Conservation (phyloP, 2,888 invertebrate genomes). For the Drosophila eohydei region DNA sequence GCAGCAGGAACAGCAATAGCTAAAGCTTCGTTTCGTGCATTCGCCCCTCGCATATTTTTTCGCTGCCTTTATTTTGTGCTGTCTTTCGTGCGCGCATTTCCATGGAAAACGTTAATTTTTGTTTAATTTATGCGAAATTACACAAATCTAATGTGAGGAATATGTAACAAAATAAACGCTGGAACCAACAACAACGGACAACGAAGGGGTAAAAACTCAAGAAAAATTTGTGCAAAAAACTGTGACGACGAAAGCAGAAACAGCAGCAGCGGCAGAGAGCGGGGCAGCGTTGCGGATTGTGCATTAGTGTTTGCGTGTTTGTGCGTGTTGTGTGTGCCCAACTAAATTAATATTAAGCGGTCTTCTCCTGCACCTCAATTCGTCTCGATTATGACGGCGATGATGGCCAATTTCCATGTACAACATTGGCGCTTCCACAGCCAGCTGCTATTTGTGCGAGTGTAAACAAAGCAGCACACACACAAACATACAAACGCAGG, state of each 20-base stretch:
- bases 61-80: constrained; percentile 47
- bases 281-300: constrained; percentile 25
- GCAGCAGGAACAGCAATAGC: constrained; percentile 19
- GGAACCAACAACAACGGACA: constrained; percentile 25
- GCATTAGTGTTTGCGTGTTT: constrained; percentile 26
- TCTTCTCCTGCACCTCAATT: constrained; percentile 30
- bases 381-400: constrained; percentile 47
- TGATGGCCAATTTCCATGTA: constrained; percentile 64
- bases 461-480: constrained; percentile 68
- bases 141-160: constrained; percentile 62
- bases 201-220: constrained; percentile 41
- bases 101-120: constrained; percentile 65
- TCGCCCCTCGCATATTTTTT: constrained; percentile 35
- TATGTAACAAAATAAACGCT: constrained; percentile 61
- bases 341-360: constrained; percentile 74
- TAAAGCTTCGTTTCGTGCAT: constrained; percentile 49
- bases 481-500: constrained; percentile 16
- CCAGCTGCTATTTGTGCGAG: constrained; percentile 73
- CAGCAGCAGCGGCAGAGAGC: constrained; percentile 23
- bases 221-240: constrained; percentile 76
- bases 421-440: constrained; percentile 31
- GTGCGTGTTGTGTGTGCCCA: constrained; percentile 31
- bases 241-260: constrained; percentile 68
- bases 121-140: constrained; percentile 68
- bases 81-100: constrained; percentile 62